Conservation (phyloP, 2,113 vertebrate species). For the Ctenodactylus gundi region DNA sequence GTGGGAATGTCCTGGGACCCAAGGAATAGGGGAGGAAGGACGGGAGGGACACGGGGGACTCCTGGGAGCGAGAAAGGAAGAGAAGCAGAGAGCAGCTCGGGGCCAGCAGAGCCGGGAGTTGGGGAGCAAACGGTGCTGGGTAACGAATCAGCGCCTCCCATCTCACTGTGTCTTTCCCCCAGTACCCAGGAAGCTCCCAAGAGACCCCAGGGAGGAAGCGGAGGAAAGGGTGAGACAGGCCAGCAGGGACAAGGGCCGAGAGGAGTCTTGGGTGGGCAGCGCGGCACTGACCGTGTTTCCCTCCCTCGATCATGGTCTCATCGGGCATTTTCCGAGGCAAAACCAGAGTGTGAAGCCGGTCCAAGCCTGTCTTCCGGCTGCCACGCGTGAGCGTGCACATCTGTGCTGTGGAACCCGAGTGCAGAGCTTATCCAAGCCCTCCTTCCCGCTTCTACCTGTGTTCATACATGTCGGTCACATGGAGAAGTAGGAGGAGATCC, state of each 20-base stretch:
- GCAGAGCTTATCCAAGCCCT: too few relatives aligned
- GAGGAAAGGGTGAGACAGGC: accelerated
- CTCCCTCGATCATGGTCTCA: background rate
- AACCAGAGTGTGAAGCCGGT: background rate
- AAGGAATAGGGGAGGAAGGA: background rate
- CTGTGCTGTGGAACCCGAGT: too few relatives aligned
- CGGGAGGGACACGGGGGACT: background rate
- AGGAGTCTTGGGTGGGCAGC: accelerated
- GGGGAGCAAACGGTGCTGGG: background rate
- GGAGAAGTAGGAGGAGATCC: accelerated
- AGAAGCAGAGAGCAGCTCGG: background rate
- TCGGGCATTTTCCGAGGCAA: background rate
- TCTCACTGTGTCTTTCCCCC: accelerated
- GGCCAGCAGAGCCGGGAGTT: background rate
- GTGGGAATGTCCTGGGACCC: too few relatives aligned
- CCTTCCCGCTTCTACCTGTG: too few relatives aligned
- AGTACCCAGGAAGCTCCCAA: background rate
- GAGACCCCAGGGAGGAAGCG: accelerated
- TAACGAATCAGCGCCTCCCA: background rate
- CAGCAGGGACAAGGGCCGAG: background rate
- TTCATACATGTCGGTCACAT: accelerated
- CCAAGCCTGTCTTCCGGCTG: background rate
- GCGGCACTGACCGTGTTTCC: background rate
- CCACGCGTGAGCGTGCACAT: accelerated
- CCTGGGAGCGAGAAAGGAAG: background rate